A percentile compares a stretch with the other conserved stretches of the same genome.
Conservation (phyloP, 2,888 invertebrate species). For the Nasonovia ribisnigri region DNA sequence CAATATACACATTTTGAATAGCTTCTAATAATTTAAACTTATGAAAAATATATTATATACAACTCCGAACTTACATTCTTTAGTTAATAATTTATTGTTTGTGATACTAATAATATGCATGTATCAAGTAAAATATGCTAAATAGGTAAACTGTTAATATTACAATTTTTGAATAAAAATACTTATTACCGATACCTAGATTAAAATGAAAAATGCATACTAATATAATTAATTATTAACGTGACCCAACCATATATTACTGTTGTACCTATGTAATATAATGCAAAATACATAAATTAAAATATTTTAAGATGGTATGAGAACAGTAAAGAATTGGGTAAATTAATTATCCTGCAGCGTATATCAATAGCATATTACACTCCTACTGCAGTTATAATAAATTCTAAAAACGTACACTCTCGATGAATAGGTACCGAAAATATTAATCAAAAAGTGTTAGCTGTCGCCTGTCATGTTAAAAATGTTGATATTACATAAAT, state of each 20-base stretch:
- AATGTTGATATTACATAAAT: conserved; percentile 3
- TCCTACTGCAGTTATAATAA: neutral
- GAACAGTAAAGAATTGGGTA: neutral
- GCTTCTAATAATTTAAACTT: neutral
- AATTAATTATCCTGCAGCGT: neutral
- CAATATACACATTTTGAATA: neutral
- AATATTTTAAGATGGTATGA: neutral
- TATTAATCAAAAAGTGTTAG: neutral
- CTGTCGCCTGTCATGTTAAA: neutral
- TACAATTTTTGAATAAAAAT: neutral
- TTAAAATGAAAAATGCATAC: neutral
- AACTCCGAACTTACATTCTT: neutral
- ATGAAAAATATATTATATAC: neutral
- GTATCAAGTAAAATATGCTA: neutral
- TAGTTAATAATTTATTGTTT: neutral
- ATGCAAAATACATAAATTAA: neutral
- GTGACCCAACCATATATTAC: neutral
- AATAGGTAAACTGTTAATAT: neutral
- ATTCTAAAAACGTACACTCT: neutral
- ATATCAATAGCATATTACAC: neutral
- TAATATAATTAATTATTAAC: neutral
- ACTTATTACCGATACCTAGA: neutral
- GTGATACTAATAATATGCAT: neutral
- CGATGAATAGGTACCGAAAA: neutral
- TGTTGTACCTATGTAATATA: neutral